phyloP scores from a whole-genome alignment of 2,113 vertebrate genomes.

The Forbesichthys papilliferus region DNA sequence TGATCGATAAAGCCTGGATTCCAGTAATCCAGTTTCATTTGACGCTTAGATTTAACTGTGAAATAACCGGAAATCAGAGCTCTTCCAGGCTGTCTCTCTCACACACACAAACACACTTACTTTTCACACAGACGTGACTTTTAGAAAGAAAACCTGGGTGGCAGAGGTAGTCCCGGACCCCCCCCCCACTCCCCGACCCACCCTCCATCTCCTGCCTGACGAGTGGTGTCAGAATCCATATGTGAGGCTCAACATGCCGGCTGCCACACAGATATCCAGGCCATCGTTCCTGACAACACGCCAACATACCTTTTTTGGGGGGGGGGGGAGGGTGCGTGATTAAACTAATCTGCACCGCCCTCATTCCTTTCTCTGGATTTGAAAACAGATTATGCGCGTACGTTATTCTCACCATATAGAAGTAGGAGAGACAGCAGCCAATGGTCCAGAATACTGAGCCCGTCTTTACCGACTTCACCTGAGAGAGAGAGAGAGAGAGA shows the following conservation, averaged over 20 bases:
- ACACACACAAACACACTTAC: not conserved
- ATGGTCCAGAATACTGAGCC: constrained; percentile 96
- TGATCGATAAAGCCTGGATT: constrained; percentile 60
- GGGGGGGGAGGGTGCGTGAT: not conserved
- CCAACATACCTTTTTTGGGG: too few relatives aligned
- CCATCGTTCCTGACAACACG: not conserved
- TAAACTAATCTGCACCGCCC: not conserved
- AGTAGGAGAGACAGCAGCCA: constrained; percentile 95
- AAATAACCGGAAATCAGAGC: constrained; percentile 41
- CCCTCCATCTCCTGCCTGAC: constrained; percentile 9
- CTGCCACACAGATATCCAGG: constrained; percentile 8
- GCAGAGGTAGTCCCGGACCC: not conserved
- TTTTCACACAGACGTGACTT: not conserved
- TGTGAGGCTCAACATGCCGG: constrained; percentile 47
- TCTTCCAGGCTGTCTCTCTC: constrained; percentile 24
- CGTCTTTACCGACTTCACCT: constrained; percentile 98
- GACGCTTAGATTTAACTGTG: constrained; percentile 54
- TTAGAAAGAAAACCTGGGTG: constrained; percentile 19
- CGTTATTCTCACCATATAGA: constrained; percentile 92
- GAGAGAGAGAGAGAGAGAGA: constrained; percentile 47
- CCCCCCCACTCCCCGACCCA: constrained; percentile 43
- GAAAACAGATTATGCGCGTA: not conserved
- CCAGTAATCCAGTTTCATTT: constrained; percentile 61
- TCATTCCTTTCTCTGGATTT: not conserved
- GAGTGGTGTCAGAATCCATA: constrained; percentile 36